Evolutionary conservation across 2,113 vertebrate species (phyloP), one percentile per base, ranked within the genome.

Genomic region (Elanoides forficatus): DNA sequence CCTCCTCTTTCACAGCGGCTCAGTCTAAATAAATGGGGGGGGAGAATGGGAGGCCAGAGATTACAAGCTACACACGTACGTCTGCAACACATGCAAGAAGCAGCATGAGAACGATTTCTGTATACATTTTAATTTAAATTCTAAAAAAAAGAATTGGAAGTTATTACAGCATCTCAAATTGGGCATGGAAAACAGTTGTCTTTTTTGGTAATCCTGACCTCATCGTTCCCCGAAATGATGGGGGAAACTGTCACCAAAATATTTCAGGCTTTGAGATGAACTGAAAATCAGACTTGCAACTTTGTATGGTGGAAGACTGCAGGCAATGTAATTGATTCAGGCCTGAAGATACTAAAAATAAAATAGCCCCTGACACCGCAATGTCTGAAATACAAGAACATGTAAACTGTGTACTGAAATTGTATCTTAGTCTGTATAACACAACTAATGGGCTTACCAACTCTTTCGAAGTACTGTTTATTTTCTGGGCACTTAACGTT

Each of bases 31-130:
- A 59, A 78, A 11, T 16, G 29, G 9, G n/a, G 26, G 59, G 78
- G 15, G 30, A 14, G 30, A 48, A 25, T 0, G 22, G 52, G 50
- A 83, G 58, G 38, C 25, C 66, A 27, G 43, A 81, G 50, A 15
- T 32, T 11, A 21, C 11, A 16, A 48, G 17, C 53, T 36, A 4
- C 11, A 27, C 11, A 2, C 22, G 11, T 18, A 16, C 5, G 0
- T 25, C 79, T 72, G 68, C 67, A 45, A 13, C n/a, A 25, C 13
- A 1, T 20, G 47, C 38, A 45, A 58, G 83, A 36, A 62, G 36
- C 42, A 25, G 66, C 53, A 17, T 2, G 7, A 40, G 53, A 42
- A 27, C 55, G 16, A 26, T 59, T 72, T 66, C 60, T 71, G 6
- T 53, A 10, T 19, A 27, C 26, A n/a, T 82, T 75, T 83, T 60